Evolutionary conservation across 2,888 invertebrate species (phyloP).

Genomic region (Xestia xanthographa): DNA sequence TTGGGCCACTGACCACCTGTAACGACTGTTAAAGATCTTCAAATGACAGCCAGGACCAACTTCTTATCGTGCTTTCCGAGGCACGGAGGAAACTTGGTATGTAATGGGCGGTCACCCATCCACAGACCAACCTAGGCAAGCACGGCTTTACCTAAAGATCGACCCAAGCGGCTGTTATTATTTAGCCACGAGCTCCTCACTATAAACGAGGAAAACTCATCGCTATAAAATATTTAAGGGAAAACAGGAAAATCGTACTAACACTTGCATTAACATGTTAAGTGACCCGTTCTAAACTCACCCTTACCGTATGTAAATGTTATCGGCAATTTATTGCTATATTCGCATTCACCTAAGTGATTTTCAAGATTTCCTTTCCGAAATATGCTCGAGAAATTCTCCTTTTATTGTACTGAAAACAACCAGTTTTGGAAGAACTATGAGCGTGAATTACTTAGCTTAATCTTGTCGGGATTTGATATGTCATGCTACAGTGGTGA

Average conservation of each 20-base stretch:
- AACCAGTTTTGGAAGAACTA: slow-evolving; percentile 69
- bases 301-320: slow-evolving; percentile 86
- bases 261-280: slow-evolving; percentile 79
- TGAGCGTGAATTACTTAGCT: slow-evolving; percentile 52
- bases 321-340: slow-evolving; percentile 88
- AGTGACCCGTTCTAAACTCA: slow-evolving; percentile 83
- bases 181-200: too few species aligned
- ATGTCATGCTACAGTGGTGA: slow-evolving; percentile 69
- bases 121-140: too few species aligned
- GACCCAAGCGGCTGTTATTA: too few species aligned
- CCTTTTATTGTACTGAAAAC: slow-evolving; percentile 74
- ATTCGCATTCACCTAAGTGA: slow-evolving; percentile 85
- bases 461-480: slow-evolving; percentile 34
- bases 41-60: too few species aligned
- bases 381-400: slow-evolving; percentile 80
- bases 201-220: slow-evolving; percentile 19
- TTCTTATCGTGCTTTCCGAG: too few species aligned
- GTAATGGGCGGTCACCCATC: too few species aligned
- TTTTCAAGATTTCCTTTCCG: slow-evolving; percentile 85
- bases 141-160: too few species aligned
- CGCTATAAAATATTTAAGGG: slow-evolving; percentile 58
- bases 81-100: too few species aligned
- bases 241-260: slow-evolving; percentile 74
- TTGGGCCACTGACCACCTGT: too few species aligned
- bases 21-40: too few species aligned